Evolutionary conservation across 2,888 invertebrate species (phyloP), one percentile per base, ranked within the genome.

Genomic region (Stegophylla sp.): DNA sequence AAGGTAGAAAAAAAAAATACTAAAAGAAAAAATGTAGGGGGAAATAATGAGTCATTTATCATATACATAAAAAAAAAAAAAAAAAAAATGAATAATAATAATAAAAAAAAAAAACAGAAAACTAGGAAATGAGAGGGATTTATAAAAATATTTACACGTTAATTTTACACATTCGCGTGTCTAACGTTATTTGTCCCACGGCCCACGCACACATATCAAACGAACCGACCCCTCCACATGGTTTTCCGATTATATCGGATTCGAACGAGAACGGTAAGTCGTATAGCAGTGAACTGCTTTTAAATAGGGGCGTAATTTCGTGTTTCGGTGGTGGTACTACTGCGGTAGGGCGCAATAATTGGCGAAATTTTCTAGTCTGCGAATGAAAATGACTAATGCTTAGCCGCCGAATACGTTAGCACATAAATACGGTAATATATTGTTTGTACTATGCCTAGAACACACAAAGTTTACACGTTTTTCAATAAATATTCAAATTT

Each of bases 1-100:
- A 63, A 63, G 34, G 28, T 20, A 53, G n/a, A 64, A 66, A 51
- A 53, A n/a, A 4, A 15, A 56, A 9, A 53, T 20, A 17, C 48
- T 3, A 13, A 63, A 10, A 63, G 13, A 26, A 12, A 66, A 43
- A 56, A 64, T 56, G n/a, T 74, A 59, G 59, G 34, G 75, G 41
- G 10, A 64, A 75, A 64, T 48, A 67, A 76, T 67, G 76, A 76
- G 41, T 56, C 53, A 67, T 76, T 67, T 76, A 67, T 67, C 63
- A 73, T 51, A 66, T 13, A 34, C 34, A 28, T 34, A 48, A 20
- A 74, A 48, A 20, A 43, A 48, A 63, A 74, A 13, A 63, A 34
- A 34, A 5, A 61, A 5, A 23, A 43, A 67, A 17, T 48, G 2
- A 48, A 20, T 15, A 59, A n/a, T n/a, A n/a, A n/a, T n/a, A n/a